Percentiles rank a stretch among this genome's conserved stretches.
phyloP scores from a whole-genome alignment of 1,140 invertebrate genomes.

The Philotrypesis tridentata region DNA sequence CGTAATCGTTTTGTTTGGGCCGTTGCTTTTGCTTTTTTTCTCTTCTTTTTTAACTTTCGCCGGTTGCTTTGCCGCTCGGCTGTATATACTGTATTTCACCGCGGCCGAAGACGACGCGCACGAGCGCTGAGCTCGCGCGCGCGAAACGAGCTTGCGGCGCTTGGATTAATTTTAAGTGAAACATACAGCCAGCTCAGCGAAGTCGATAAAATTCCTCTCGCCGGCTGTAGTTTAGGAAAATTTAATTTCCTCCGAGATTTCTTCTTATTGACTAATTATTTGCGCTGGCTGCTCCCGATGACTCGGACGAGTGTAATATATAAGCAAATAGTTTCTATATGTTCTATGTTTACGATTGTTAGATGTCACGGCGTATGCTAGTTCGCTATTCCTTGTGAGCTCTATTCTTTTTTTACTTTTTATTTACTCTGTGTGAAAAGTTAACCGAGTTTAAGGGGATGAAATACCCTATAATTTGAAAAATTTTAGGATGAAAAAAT shows the following conservation, averaged over 20 bases:
- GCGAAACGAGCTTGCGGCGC: constrained; percentile 1
- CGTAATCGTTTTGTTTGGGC: constrained; percentile 33
- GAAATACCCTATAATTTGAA: no score
- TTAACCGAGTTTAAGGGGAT: no score
- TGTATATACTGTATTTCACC: background rate
- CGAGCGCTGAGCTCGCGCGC: background rate
- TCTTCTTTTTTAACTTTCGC: background rate
- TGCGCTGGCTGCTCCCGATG: no score
- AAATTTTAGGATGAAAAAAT: no score
- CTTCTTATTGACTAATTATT: background rate
- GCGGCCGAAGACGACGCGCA: background rate
- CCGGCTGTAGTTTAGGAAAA: constrained; percentile 9
- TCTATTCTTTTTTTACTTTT: no score
- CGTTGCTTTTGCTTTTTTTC: background rate
- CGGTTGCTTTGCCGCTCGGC: background rate
- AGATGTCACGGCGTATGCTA: no score
- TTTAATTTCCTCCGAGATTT: background rate
- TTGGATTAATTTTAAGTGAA: constrained; percentile 39
- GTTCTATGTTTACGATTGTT: no score
- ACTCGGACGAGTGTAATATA: no score
- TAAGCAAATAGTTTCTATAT: no score
- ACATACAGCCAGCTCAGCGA: background rate
- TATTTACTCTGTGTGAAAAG: no score
- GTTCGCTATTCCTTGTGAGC: no score
- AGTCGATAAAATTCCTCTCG: constrained; percentile 21